These are phyloP conservation scores for Acanthurus lineatus DNA, from an alignment of 2,797 vertebrate species.

Conservation along the genomic window DNA sequence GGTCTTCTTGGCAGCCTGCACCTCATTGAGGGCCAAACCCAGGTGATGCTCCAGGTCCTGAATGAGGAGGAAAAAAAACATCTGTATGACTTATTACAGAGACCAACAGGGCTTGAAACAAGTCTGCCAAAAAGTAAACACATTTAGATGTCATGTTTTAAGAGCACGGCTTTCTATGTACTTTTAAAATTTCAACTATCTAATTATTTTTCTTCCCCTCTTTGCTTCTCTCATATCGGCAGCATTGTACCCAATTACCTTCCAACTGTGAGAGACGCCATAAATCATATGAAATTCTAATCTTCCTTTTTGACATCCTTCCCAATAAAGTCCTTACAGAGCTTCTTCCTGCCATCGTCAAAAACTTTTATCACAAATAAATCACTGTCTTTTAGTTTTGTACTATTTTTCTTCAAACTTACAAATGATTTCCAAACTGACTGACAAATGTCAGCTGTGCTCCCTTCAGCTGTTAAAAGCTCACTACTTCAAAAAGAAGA, in stretches of 20 bases:
- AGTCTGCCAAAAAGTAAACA: background rate
- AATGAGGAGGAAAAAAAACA: background rate
- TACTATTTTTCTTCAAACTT: background rate
- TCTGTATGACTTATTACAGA: background rate
- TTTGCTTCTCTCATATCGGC: background rate
- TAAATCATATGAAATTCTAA: conserved; percentile 14
- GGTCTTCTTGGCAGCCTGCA: conserved; percentile 98
- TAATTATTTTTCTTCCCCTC: conserved; percentile 2
- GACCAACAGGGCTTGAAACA: background rate
- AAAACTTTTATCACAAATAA: background rate
- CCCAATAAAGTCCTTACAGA: background rate
- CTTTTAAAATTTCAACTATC: background rate
- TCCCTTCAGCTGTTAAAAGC: background rate
- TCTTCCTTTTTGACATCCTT: conserved; percentile 8
- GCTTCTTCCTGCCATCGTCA: background rate
- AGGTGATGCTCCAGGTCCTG: conserved; percentile 98
- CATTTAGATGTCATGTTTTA: background rate
- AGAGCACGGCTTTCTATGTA: background rate
- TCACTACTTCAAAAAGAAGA: background rate
- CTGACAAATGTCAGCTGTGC: background rate
- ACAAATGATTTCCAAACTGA: background rate
- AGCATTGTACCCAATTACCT: background rate
- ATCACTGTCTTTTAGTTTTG: background rate
- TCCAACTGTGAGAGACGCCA: background rate
- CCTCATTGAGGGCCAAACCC: conserved; percentile 95